These are phyloP conservation scores for Zoanthus gigantus DNA, from an alignment of 92 coral and sea anemone genomes.

Conservation along the genomic window DNA sequence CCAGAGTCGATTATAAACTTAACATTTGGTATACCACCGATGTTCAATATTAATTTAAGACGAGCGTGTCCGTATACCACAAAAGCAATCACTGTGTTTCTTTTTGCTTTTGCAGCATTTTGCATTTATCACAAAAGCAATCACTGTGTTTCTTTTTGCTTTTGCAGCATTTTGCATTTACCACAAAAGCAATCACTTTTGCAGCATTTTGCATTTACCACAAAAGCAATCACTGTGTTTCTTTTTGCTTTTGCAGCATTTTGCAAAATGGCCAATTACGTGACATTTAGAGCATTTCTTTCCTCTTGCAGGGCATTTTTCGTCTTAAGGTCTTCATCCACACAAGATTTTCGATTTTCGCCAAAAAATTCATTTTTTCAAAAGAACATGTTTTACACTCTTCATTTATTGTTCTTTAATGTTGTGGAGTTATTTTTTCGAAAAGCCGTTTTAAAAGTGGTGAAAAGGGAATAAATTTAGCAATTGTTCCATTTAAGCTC, in stretches of 20 bases:
- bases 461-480: no score
- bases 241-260: slow-evolving; percentile 49
- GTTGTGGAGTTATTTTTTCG: no score
- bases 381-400: no score
- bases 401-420: no score
- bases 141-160: slow-evolving; percentile 28
- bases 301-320: slow-evolving; percentile 50
- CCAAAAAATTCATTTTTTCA: no score
- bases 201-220: no score
- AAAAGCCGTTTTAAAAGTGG: no score
- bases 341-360: no score
- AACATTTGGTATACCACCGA: slow-evolving; percentile 64
- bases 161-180: slow-evolving; percentile 59
- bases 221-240: slow-evolving; percentile 53
- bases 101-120: slow-evolving; percentile 50
- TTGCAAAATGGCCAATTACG: slow-evolving; percentile 60
- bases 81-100: slow-evolving; percentile 49
- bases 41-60: slow-evolving; percentile 34
- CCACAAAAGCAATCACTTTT: slow-evolving; percentile 65
- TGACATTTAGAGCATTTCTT: slow-evolving; percentile 50
- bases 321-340: no score
- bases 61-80: slow-evolving; percentile 46
- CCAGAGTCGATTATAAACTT: slow-evolving; percentile 70
- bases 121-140: no score
- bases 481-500: no score